Percentiles rank a stretch among this genome's conserved stretches.
phyloP scores from a whole-genome alignment of 2,113 vertebrate genomes.

The Barbus barbus region DNA sequence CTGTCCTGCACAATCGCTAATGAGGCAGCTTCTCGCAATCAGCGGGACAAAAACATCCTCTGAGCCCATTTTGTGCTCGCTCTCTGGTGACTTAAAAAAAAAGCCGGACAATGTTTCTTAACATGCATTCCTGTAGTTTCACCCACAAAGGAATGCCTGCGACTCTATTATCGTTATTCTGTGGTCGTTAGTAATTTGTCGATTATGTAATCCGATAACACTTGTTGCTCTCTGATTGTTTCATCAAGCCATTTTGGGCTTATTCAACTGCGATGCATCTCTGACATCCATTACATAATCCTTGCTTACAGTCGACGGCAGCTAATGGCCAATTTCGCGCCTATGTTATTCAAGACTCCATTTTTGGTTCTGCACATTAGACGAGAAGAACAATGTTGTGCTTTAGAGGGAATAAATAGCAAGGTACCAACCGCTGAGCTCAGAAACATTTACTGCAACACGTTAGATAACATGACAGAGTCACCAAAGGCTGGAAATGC shows the following conservation, averaged over 20 bases:
- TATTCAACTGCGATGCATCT: constrained; percentile 2
- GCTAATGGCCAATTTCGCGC: background rate
- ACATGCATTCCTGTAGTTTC: background rate
- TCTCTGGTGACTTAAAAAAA: constrained; percentile 57
- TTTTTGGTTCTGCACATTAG: constrained; percentile 30
- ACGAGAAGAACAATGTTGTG: background rate
- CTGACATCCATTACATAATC: constrained; percentile 48
- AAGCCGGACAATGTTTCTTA: background rate
- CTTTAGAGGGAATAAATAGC: constrained; percentile 4
- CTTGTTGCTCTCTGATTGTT: constrained; percentile 7
- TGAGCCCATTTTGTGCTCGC: constrained; percentile 61
- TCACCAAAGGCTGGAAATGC: background rate
- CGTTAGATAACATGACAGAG: background rate
- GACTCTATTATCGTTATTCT: constrained; percentile 17
- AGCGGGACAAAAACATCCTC: constrained; percentile 80
- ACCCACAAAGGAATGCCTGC: background rate
- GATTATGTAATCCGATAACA: constrained; percentile 41
- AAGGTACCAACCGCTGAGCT: constrained; percentile 11
- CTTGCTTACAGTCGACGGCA: background rate
- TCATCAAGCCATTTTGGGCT: constrained; percentile 4
- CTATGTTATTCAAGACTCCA: constrained; percentile 33
- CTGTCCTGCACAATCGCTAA: constrained; percentile 84
- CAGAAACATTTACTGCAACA: background rate
- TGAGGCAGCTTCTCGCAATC: constrained; percentile 81
- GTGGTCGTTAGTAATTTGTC: constrained; percentile 1